Base-by-base conservation (phyloP, 2,797 vertebrate species). In the Otus scops region DNA sequence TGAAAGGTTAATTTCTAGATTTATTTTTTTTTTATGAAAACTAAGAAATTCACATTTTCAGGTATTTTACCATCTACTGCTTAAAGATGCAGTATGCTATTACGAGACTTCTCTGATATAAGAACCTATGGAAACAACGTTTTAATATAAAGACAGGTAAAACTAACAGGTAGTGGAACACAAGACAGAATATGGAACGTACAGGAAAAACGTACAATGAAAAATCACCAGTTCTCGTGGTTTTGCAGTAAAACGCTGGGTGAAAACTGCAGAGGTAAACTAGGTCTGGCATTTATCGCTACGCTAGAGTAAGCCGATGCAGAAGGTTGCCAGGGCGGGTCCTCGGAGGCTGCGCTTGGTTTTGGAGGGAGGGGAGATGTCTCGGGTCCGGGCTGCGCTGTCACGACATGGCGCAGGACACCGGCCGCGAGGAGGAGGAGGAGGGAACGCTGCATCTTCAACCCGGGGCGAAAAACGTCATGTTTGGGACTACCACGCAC, bases 1-100 rank as follows among this genome's bases (percentile, higher is more conserved):
- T 93, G 67, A 96, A 98, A 97, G 95, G 96, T 98, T 98, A 97
- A 97, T 96, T 96, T 95, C 97, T 98, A 96, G 94, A 28, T 88
- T 67, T 16, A 56, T 57, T 88, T 91, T 67, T 80, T 88, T 94
- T 74, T 91, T 93, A 97, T 96, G 97, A 97, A 97, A 98, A 97
- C 97, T 97, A 98, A 98, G 97, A 98, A 98, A 98, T 98, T 98
- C 98, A 98, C 98, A 98, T 98, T 98, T 97, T 96, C 96, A 97
- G 97, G 97, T 96, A 91, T 97, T 97, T 97, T 94, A 97, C 97
- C 77, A 10, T 97, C 97, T 97, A 97, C 97, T 98, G 98, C 97
- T 89, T 85, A 85, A 92, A 96, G 96, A 83, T 85, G 97, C 97
- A 97, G 97, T 79, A 88, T 11, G 45, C 95, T 96, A 85, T 59